These are phyloP conservation scores for Mesembrinibis cayennensis DNA, from an alignment of 2,113 vertebrate genomes.

Conservation along the genomic window DNA sequence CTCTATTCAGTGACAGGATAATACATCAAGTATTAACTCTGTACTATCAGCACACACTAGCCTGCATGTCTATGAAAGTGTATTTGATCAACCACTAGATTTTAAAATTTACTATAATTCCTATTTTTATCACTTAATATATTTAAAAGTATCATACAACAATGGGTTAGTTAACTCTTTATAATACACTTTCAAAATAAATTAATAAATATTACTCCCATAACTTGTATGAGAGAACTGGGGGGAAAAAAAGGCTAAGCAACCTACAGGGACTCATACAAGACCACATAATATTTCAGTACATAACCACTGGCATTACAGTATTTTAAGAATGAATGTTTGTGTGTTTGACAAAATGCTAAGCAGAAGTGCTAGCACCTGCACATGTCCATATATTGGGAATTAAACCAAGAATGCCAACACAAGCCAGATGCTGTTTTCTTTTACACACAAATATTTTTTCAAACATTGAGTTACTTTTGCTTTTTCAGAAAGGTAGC, in stretches of 20 bases:
- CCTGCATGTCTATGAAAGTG: background rate
- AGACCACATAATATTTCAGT: background rate
- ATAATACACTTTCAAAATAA: background rate
- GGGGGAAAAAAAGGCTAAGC: background rate
- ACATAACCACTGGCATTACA: background rate
- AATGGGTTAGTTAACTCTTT: background rate
- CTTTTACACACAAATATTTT: conserved; percentile 42
- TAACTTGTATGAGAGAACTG: background rate
- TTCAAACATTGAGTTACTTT: conserved; percentile 51
- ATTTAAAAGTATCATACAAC: background rate
- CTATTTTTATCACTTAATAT: background rate
- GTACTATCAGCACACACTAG: background rate
- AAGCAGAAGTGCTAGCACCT: conserved; percentile 39
- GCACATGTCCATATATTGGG: background rate
- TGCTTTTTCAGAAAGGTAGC: conserved; percentile 42
- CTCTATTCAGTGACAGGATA: background rate
- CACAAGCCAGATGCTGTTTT: conserved; percentile 37
- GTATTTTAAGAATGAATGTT: background rate
- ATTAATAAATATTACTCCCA: background rate
- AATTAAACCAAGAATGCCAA: conserved; percentile 7
- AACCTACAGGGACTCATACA: background rate
- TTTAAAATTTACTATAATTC: background rate
- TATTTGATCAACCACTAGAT: background rate
- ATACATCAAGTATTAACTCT: background rate
- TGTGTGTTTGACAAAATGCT: background rate